phyloP scores from a whole-genome alignment of 2,797 vertebrate species.

The Tamandua tetradactyla region DNA sequence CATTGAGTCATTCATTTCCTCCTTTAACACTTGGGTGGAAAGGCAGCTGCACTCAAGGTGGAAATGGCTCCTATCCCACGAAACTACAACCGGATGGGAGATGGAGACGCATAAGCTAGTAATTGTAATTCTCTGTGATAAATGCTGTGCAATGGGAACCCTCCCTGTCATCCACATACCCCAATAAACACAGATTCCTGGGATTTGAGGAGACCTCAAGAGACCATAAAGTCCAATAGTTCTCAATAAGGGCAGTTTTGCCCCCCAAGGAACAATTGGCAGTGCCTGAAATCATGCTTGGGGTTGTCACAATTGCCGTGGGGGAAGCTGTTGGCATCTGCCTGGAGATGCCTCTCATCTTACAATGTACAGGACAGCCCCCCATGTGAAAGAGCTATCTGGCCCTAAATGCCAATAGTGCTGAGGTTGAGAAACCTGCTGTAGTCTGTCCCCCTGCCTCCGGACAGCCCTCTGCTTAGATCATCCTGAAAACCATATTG shows the following conservation, averaged over 20 bases:
- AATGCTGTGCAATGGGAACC: rapidly evolving
- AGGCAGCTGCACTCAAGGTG: neutral
- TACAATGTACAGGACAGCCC: neutral
- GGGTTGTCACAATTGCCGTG: neutral
- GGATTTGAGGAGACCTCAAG: neutral
- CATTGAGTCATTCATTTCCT: neutral
- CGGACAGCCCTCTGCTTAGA: neutral
- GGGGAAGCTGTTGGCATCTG: neutral
- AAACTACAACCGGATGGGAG: neutral
- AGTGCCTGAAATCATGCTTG: neutral
- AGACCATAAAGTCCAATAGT: neutral
- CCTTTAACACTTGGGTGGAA: neutral
- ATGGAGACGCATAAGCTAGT: neutral
- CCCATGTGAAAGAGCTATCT: neutral
- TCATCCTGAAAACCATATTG: neutral
- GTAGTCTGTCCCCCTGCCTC: neutral
- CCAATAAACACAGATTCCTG: neutral
- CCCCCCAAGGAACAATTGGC: neutral
- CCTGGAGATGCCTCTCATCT: neutral
- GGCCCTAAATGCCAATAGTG: neutral
- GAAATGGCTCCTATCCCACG: neutral
- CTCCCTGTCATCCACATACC: neutral
- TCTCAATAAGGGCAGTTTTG: neutral
- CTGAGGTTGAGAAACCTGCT: neutral
- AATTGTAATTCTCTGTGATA: neutral